Evolutionary conservation across 2,113 vertebrate genomes (phyloP).

Genomic region (Crotalus helleri): DNA sequence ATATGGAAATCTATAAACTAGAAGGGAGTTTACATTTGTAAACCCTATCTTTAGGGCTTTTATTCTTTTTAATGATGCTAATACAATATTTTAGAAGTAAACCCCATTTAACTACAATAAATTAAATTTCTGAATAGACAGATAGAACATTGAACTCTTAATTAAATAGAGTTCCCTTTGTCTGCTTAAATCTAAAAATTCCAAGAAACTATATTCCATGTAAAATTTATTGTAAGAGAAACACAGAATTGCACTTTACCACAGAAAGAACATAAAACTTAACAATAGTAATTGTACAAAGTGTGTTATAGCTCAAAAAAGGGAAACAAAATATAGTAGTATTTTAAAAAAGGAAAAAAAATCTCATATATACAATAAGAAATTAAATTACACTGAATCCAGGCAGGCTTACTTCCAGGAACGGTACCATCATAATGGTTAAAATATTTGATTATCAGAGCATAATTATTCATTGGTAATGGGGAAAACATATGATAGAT

Average conservation of each 20-base stretch:
- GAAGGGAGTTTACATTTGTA: background rate
- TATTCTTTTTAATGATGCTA: slow-evolving; percentile 27
- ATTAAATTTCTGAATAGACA: background rate
- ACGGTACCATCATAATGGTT: background rate
- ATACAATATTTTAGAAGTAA: background rate
- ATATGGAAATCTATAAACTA: slow-evolving; percentile 43
- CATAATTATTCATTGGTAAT: slow-evolving; percentile 27
- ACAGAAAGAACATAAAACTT: slow-evolving; percentile 56
- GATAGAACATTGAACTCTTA: background rate
- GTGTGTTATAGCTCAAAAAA: slow-evolving; percentile 47
- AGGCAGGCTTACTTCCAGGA: background rate
- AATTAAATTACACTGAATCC: background rate
- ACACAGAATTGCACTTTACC: slow-evolving; percentile 56
- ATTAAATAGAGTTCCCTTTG: slow-evolving; percentile 22
- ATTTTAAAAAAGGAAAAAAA: slow-evolving; percentile 6
- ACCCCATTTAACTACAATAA: background rate
- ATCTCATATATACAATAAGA: background rate
- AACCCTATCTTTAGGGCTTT: background rate
- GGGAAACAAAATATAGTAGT: slow-evolving; percentile 39
- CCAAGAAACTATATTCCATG: slow-evolving; percentile 52
- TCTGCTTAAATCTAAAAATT: slow-evolving; percentile 1
- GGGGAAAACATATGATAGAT: slow-evolving; percentile 36
- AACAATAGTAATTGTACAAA: slow-evolving; percentile 34
- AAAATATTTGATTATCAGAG: slow-evolving; percentile 46
- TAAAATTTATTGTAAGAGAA: slow-evolving; percentile 21